phyloP scores from a whole-genome alignment of 2,797 vertebrate genomes.

The Triplophysa yarkandensis region DNA sequence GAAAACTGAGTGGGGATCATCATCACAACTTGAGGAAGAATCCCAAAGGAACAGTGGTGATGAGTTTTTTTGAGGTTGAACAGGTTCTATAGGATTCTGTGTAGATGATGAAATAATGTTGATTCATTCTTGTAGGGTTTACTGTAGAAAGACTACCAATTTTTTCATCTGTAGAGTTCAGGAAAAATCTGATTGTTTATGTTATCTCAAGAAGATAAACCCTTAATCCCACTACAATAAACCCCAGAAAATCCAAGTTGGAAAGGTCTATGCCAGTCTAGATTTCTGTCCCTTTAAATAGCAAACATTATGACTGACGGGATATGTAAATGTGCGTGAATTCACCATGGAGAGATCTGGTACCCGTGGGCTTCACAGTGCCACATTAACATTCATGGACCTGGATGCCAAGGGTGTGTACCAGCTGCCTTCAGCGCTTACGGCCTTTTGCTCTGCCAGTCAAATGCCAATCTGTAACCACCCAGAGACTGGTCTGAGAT shows the following conservation, averaged over 20 bases:
- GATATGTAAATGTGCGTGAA: slow-evolving; percentile 38
- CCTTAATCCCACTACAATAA: no score
- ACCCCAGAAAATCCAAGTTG: no score
- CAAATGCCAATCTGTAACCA: slow-evolving; percentile 42
- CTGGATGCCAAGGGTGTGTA: slow-evolving; percentile 34
- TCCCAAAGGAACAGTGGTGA: background rate
- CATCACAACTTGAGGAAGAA: slow-evolving; percentile 15
- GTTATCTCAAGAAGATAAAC: no score
- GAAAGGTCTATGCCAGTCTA: background rate
- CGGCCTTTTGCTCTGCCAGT: slow-evolving; percentile 57
- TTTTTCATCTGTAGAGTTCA: no score
- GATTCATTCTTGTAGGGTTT: background rate
- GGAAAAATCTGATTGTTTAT: no score
- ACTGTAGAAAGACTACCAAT: background rate
- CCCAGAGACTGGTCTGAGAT: slow-evolving; percentile 29
- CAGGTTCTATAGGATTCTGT: background rate
- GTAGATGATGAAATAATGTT: slow-evolving; percentile 6
- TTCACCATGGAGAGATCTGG: slow-evolving; percentile 30
- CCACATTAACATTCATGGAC: slow-evolving; percentile 57
- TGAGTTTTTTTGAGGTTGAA: background rate
- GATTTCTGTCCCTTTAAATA: slow-evolving; percentile 25
- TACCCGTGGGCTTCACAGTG: slow-evolving; percentile 40
- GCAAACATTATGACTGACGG: slow-evolving; percentile 36
- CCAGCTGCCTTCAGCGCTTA: slow-evolving; percentile 49
- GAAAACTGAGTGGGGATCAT: slow-evolving; percentile 2